Conservation (phyloP, 1,140 invertebrate genomes). For the Penaeus vannamei region DNA sequence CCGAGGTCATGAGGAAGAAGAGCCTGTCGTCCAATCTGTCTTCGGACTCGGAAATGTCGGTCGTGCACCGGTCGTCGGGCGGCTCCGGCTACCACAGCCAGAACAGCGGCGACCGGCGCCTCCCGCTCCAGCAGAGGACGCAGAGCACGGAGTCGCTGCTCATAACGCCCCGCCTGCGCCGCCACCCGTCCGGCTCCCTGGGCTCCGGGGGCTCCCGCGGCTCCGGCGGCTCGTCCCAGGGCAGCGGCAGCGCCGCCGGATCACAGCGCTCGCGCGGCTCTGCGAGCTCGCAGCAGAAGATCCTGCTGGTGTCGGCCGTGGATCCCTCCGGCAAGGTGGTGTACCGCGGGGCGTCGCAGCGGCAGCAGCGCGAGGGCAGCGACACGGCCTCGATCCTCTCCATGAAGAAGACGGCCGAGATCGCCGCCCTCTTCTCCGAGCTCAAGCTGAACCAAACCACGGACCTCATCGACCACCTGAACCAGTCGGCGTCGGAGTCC, state of each 20-base stretch:
- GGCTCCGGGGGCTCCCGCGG: slow-evolving; percentile 51
- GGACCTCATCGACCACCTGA: slow-evolving; percentile 68
- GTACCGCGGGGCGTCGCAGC: slow-evolving; percentile 69
- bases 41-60: slow-evolving; percentile 41
- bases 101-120: slow-evolving; percentile 12
- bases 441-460: slow-evolving; percentile 74
- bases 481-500: slow-evolving; percentile 64
- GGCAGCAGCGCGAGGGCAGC: slow-evolving; percentile 37
- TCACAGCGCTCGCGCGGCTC: slow-evolving; percentile 66
- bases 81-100: slow-evolving; percentile 31
- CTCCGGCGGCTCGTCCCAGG: slow-evolving; percentile 44
- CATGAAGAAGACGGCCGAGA: slow-evolving; percentile 89
- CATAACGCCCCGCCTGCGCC: slow-evolving; percentile 41
- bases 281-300: slow-evolving; percentile 67
- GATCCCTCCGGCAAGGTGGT: slow-evolving; percentile 74
- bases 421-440: slow-evolving; percentile 86
- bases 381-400: slow-evolving; percentile 75
- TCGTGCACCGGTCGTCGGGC: slow-evolving; percentile 19
- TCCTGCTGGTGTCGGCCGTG: slow-evolving; percentile 75
- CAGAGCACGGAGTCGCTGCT: slow-evolving; percentile 51
- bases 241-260: slow-evolving; percentile 21
- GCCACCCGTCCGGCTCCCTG: slow-evolving; percentile 56
- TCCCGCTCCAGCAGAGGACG: slow-evolving; percentile 16
- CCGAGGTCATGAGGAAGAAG: slow-evolving; percentile 55
- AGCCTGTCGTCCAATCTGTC: slow-evolving; percentile 48